Evolutionary conservation across 2,888 invertebrate genomes (phyloP).

Genomic region (Allophyes oxyacanthae): DNA sequence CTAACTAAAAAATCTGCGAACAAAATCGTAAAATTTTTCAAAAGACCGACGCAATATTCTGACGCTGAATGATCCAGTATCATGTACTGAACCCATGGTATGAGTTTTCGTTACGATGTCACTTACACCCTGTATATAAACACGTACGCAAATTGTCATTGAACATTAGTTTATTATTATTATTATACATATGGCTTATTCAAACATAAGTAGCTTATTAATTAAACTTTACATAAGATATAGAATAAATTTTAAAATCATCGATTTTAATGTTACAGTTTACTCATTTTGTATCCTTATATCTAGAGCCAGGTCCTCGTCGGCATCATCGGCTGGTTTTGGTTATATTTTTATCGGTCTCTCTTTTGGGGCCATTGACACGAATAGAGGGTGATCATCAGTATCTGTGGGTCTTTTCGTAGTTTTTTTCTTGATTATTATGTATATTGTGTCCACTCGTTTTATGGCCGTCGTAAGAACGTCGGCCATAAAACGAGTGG

Average conservation of each 20-base stretch:
- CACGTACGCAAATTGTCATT: not conserved
- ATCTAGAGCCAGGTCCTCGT: slow-evolving; percentile 75
- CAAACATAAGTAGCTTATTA: too few relatives aligned
- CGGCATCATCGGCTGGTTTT: slow-evolving; percentile 59
- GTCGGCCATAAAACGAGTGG: too few relatives aligned
- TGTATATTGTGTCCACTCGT: slow-evolving; percentile 17
- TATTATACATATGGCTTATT: too few relatives aligned
- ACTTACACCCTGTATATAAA: too few relatives aligned
- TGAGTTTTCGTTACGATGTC: too few relatives aligned
- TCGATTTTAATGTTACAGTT: slow-evolving; percentile 16
- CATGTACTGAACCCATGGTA: too few relatives aligned
- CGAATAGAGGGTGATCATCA: slow-evolving; percentile 65
- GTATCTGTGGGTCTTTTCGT: slow-evolving; percentile 68
- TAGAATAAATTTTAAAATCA: not conserved
- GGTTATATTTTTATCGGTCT: slow-evolving; percentile 62
- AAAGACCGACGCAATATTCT: too few relatives aligned
- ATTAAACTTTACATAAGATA: too few relatives aligned
- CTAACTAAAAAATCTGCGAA: too few relatives aligned
- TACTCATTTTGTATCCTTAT: slow-evolving; percentile 72
- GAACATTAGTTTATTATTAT: not conserved
- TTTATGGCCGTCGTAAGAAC: slow-evolving; percentile 28
- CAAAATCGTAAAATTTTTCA: too few relatives aligned
- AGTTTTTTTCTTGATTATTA: slow-evolving; percentile 49
- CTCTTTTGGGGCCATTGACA: slow-evolving; percentile 77
- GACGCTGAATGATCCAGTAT: too few relatives aligned